phyloP scores from a whole-genome alignment of 2,888 invertebrate species.

The Ormyrus rosae region DNA sequence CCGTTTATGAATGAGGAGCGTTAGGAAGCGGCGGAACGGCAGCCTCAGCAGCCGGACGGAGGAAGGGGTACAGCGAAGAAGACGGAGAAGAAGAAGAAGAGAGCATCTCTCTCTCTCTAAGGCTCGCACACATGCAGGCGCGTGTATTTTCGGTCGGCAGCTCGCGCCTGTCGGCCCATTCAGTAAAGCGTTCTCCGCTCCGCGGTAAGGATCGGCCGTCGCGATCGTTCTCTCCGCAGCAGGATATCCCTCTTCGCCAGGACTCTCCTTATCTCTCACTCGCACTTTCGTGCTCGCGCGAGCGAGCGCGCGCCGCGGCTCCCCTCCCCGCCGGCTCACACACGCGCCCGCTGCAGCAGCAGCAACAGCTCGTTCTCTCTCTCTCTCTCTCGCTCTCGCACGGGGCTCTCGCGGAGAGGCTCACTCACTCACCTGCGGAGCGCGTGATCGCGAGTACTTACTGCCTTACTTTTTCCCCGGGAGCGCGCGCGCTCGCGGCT shows the following conservation, averaged over 20 bases:
- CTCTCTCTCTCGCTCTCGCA: conserved; percentile 27
- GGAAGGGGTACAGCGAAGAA: conserved; percentile 10
- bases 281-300: conserved; percentile 10
- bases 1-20: not conserved
- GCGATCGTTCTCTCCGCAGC: not conserved
- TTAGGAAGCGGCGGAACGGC: not conserved
- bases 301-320: not conserved
- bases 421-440: conserved; percentile 35
- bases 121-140: not conserved
- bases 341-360: not conserved
- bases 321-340: too few species aligned
- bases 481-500: conserved; percentile 21
- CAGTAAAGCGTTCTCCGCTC: conserved; percentile 54
- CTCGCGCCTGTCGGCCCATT: conserved; percentile 13
- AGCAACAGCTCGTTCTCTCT: not conserved
- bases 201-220: conserved; percentile 39
- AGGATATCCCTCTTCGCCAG: not conserved
- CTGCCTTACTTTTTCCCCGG: not conserved
- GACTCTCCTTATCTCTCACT: not conserved
- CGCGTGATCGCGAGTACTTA: conserved; percentile 8
- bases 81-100: not conserved
- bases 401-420: not conserved
- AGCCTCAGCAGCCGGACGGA: not conserved
- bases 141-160: conserved; percentile 33
- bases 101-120: not conserved